phyloP scores from a whole-genome alignment of 2,888 invertebrate genomes.

The Drosophila anomalata region DNA sequence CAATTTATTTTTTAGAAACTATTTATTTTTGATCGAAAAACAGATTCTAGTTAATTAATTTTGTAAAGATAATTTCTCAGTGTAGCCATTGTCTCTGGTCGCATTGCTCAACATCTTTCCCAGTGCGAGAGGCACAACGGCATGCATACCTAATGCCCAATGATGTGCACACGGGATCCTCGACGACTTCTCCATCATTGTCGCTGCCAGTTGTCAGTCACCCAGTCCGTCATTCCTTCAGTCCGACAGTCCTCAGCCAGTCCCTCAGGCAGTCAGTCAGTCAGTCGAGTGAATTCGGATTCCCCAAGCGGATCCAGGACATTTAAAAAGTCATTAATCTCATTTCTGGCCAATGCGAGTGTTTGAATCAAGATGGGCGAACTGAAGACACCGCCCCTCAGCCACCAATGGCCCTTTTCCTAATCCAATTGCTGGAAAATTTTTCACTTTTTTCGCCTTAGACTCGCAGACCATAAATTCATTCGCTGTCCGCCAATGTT shows the following conservation, averaged over 20 bases:
- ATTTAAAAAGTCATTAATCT: constrained; percentile 53
- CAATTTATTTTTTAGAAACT: too few species aligned
- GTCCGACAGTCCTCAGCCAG: not conserved
- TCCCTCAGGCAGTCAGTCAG: constrained; percentile 9
- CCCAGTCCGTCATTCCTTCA: constrained; percentile 15
- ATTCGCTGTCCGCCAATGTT: constrained; percentile 76
- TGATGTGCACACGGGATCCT: constrained; percentile 65
- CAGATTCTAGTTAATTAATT: too few species aligned
- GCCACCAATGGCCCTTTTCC: constrained; percentile 38
- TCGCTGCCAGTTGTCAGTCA: constrained; percentile 47
- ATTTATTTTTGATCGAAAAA: too few species aligned
- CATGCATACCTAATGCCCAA: constrained; percentile 77
- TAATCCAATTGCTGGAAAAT: constrained; percentile 45
- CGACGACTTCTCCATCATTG: constrained; percentile 45
- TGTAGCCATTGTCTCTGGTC: constrained; percentile 61
- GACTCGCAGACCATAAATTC: constrained; percentile 65
- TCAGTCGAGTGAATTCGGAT: constrained; percentile 8
- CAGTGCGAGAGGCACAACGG: constrained; percentile 58
- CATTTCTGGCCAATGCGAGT: constrained; percentile 31
- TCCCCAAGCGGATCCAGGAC: constrained; percentile 28
- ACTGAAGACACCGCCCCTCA: constrained; percentile 12
- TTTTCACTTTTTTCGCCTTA: constrained; percentile 32
- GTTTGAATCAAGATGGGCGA: constrained; percentile 6
- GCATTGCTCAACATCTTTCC: constrained; percentile 68
- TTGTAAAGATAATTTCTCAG: not conserved